phyloP scores from a whole-genome alignment of 1,140 invertebrate genomes.

The Alviniconcha marisindica region DNA sequence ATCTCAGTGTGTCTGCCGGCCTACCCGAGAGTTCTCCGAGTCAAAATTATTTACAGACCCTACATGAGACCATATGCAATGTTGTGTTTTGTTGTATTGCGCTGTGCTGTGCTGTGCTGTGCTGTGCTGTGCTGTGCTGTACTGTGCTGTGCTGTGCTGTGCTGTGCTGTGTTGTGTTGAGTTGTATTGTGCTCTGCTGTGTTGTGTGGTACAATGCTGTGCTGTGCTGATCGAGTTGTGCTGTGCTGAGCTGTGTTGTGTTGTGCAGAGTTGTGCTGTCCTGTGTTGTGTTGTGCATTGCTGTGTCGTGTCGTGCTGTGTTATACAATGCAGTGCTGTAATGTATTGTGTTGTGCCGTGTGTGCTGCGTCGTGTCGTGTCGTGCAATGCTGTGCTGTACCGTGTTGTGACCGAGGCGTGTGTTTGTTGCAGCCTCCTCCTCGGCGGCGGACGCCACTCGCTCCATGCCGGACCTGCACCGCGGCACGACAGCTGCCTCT shows the following conservation, averaged over 20 bases:
- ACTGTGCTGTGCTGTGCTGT: neutral
- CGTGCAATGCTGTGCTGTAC: neutral
- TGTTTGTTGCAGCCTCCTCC: constrained; percentile 44
- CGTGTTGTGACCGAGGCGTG: neutral
- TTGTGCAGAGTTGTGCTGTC: neutral
- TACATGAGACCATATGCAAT: no score
- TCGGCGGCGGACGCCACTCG: constrained; percentile 53
- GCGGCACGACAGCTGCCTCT: neutral
- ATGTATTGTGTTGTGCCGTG: neutral
- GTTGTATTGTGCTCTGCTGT: neutral
- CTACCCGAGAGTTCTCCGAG: no score
- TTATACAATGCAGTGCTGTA: neutral
- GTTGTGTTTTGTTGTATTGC: neutral
- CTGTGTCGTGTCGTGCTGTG: neutral
- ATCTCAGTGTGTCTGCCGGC: no score
- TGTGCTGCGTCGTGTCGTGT: neutral
- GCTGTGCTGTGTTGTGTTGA: neutral
- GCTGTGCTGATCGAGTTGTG: no score
- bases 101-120: constrained; percentile 3
- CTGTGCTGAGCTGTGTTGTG: neutral
- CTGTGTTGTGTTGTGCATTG: neutral
- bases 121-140: neutral
- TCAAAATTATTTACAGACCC: no score
- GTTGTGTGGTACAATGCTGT: neutral
- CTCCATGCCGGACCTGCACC: constrained; percentile 64